Base-by-base conservation (phyloP, 2,797 vertebrate species). In the Lacerta viridis region DNA sequence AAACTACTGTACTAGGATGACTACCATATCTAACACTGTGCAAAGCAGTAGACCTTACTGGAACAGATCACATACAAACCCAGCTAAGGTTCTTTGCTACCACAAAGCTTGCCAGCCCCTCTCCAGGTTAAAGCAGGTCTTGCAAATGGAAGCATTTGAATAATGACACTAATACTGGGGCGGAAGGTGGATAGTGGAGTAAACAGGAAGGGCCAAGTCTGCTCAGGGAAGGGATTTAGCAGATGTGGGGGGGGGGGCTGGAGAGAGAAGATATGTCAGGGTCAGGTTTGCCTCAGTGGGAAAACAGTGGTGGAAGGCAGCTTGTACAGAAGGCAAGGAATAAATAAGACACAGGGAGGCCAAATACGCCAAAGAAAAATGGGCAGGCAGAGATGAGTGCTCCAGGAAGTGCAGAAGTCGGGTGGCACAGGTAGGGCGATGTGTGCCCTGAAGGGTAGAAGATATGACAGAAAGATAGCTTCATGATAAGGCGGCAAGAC, bases 171-270 rank as follows among this genome's bases (percentile, higher is more conserved):
- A 69, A 43, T 64, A 79, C n/a, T 36, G 23, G 43, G 66, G 77
- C 71, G 17, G 83, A 89, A 85, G 84, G 85, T 82, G 64, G 71
- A 76, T 77, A 59, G 43, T 82, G 84, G 78, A 86, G 79, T 89
- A 82, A 89, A 89, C 88, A 89, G 84, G 88, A 89, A 89, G 88
- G 33, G 71, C 61, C 61, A 86, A 78, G 84, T 76, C 84, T 85
- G 71, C 13, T 85, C 41, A 86, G 59, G 71, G 78, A 89, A 81
- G 43, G 71, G 88, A 89, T 86, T 89, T 77, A 89, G 78, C 84
- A 86, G 83, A 55, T 75, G 68, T 20, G 59, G 4, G 23, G 8
- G 50, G 39, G 68, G 41, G 39, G 72, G n/a, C 7, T 43, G 29
- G 36, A 23, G 33, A 72, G n/a, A 33, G 43, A 78, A 83, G 39